A percentile compares a stretch with the other conserved stretches of the same genome.
Conservation (phyloP, 2,888 invertebrate species). For the Baccha elongata region DNA sequence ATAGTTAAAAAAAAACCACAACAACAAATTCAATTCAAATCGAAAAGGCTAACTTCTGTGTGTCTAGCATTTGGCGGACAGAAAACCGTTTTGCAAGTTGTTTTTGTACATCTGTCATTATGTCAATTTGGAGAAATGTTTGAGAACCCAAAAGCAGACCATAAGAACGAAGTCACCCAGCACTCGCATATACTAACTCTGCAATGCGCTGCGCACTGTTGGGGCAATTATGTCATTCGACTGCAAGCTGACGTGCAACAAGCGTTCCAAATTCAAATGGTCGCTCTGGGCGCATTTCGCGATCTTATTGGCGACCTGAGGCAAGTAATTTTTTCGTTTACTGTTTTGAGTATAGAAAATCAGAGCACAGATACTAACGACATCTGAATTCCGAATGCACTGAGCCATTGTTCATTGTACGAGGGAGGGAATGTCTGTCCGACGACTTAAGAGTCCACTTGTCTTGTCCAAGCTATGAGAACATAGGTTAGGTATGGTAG, state of each 20-base stretch:
- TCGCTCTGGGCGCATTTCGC: conserved; percentile 67
- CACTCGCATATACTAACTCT: neutral
- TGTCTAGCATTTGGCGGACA: conserved; percentile 60
- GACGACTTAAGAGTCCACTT: conserved; percentile 23
- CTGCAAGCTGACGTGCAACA: conserved; percentile 77
- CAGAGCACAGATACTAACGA: conserved; percentile 66
- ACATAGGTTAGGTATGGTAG: conserved; percentile 1
- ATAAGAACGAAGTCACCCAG: conserved; percentile 49
- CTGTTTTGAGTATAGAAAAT: conserved; percentile 46
- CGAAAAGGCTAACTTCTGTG: conserved; percentile 60
- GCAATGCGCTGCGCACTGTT: conserved; percentile 23
- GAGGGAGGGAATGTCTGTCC: conserved; percentile 51
- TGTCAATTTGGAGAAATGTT: conserved; percentile 78
- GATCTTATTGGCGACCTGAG: conserved; percentile 32
- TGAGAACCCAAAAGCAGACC: conserved; percentile 68
- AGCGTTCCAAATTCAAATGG: conserved; percentile 75
- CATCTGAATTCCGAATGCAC: conserved; percentile 66
- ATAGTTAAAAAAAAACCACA: conserved; percentile 2
- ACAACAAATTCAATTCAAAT: conserved; percentile 51
- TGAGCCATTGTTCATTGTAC: conserved; percentile 47
- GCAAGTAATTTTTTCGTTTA: neutral
- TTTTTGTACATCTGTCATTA: conserved; percentile 77
- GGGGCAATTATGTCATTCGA: conserved; percentile 78
- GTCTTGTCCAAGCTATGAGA: conserved; percentile 4
- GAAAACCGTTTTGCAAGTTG: conserved; percentile 71